phyloP scores from a whole-genome alignment of 2,113 vertebrate species.

The Pleuronectes platessa region DNA sequence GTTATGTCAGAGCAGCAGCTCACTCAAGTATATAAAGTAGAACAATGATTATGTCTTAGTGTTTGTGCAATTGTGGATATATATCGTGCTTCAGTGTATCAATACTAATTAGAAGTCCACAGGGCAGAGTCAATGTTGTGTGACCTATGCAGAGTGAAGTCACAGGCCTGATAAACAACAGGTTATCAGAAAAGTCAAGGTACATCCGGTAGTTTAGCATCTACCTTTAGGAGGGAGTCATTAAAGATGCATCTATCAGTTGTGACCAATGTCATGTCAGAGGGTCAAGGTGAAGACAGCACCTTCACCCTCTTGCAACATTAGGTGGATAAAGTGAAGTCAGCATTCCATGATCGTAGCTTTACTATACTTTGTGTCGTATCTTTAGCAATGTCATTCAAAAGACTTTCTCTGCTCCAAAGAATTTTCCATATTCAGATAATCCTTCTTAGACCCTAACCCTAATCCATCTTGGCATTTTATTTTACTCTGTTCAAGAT shows the following conservation, averaged over 20 bases:
- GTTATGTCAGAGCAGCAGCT: neutral
- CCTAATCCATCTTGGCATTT: no score
- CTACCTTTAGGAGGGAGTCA: neutral
- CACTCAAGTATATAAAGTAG: neutral
- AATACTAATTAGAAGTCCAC: neutral
- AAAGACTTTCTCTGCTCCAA: neutral
- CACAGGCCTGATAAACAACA: slow-evolving; percentile 11
- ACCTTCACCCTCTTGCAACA: neutral
- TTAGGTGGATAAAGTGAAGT: neutral
- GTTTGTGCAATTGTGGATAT: neutral
- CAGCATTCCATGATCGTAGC: neutral
- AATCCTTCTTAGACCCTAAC: no score
- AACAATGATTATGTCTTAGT: neutral
- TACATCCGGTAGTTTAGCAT: neutral
- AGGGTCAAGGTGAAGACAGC: neutral
- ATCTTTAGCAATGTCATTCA: neutral
- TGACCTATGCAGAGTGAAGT: neutral
- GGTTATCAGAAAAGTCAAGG: slow-evolving; percentile 46
- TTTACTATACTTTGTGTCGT: no score
- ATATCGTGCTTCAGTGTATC: neutral
- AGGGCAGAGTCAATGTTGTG: neutral
- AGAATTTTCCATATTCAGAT: no score
- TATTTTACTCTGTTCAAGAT: no score
- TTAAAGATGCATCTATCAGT: slow-evolving; percentile 11
- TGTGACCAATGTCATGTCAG: neutral